phyloP scores from a whole-genome alignment of 2,113 vertebrate species.

The Machaerirhynchus nigripectus region DNA sequence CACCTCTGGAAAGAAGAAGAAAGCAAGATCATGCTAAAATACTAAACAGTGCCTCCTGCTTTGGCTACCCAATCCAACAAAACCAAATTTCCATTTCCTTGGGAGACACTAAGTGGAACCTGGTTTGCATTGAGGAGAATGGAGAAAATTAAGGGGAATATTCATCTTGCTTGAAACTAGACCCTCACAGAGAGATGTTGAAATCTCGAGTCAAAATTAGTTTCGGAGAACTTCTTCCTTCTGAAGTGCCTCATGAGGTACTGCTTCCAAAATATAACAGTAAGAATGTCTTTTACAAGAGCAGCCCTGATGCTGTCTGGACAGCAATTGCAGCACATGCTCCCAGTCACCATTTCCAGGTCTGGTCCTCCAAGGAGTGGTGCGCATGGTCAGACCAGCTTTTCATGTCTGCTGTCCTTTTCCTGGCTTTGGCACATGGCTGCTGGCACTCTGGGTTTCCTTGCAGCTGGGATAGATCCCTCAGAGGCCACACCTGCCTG shows the following conservation, averaged over 20 bases:
- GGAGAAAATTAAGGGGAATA: neutral
- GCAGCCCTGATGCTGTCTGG: neutral
- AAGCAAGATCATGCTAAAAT: neutral
- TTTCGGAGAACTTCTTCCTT: neutral
- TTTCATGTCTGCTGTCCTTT: neutral
- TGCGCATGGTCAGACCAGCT: neutral
- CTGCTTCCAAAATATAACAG: neutral
- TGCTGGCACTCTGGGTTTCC: neutral
- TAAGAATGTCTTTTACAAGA: neutral
- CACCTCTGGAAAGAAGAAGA: neutral
- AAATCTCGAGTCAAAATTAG: neutral
- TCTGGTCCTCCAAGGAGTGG: neutral
- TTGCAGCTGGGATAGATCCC: neutral
- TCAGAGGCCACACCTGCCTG: neutral
- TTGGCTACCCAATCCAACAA: neutral
- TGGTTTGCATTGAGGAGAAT: neutral
- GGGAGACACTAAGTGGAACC: neutral
- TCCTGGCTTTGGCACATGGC: fast-evolving
- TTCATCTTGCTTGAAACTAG: neutral
- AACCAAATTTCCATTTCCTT: neutral
- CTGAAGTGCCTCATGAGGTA: neutral
- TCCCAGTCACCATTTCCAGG: neutral
- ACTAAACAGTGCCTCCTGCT: neutral
- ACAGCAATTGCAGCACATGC: fast-evolving
- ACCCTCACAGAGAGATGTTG: fast-evolving